Evolutionary conservation across 2,888 invertebrate species (phyloP).

Genomic region (Mesorhabditis belari): DNA sequence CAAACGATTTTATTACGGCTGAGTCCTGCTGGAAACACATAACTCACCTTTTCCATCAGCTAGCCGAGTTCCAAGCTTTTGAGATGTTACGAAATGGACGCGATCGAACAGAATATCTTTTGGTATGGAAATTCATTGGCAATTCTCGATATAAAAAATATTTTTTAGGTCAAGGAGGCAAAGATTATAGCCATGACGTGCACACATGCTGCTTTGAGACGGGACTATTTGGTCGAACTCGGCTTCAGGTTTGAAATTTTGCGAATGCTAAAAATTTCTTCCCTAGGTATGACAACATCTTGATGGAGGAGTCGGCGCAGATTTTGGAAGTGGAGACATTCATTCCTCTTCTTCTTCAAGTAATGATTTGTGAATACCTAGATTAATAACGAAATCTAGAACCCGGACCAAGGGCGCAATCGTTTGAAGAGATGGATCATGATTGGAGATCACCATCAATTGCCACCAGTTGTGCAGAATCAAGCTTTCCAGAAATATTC

Average conservation of each 20-base stretch:
- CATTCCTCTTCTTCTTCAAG: conserved; percentile 89
- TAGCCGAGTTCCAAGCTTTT: conserved; percentile 96
- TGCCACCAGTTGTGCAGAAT: conserved; percentile 98
- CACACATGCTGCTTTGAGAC: conserved; percentile 93
- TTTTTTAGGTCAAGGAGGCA: conserved; percentile 66
- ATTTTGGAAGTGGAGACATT: conserved; percentile 99
- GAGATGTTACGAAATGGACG: conserved; percentile 87
- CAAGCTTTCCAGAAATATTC: conserved; percentile 99
- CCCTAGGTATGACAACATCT: conserved; percentile 74
- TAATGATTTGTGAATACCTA: conserved; percentile 13
- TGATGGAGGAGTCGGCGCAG: conserved; percentile 98
- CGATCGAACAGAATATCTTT: conserved; percentile 87
- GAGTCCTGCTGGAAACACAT: conserved; percentile 88
- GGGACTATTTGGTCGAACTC: conserved; percentile 76
- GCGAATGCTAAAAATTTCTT: not conserved
- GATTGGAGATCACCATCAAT: conserved; percentile 98
- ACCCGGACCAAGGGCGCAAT: conserved; percentile 90
- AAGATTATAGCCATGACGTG: conserved; percentile 99
- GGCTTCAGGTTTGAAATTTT: conserved; percentile 64
- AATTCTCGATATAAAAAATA: not conserved
- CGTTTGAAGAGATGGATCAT: conserved; percentile 98
- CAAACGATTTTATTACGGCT: conserved; percentile 59
- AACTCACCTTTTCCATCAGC: conserved; percentile 85
- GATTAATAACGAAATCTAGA: conserved; percentile 56
- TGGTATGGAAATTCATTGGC: conserved; percentile 75